Conservation (phyloP, 2,113 vertebrate species). For the Edolisoma coerulescens region DNA sequence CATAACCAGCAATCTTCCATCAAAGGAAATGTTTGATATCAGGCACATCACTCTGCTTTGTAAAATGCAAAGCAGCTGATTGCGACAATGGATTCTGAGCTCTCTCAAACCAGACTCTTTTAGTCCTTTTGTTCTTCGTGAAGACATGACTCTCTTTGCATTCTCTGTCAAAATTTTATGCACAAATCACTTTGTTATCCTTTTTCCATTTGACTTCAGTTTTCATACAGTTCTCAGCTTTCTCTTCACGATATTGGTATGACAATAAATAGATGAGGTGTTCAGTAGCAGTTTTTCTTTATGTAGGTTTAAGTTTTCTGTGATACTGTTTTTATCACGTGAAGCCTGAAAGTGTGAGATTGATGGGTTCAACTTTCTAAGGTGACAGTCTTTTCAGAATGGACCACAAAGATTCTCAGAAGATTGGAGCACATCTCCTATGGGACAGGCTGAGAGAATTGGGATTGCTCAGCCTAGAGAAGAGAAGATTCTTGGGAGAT, state of each 20-base stretch:
- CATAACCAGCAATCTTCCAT: background rate
- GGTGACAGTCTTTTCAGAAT: background rate
- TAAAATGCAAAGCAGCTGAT: background rate
- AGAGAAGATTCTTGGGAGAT: background rate
- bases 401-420: background rate
- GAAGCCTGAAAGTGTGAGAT: background rate
- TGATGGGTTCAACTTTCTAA: background rate
- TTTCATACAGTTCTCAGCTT: background rate
- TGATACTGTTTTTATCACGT: background rate
- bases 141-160: background rate
- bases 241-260: background rate
- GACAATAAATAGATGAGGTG: background rate
- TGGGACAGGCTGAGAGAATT: background rate
- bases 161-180: background rate
- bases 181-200: background rate
- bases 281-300: background rate
- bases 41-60: fast-evolving
- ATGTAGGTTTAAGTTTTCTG: background rate
- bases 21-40: background rate
- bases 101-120: background rate
- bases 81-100: background rate
- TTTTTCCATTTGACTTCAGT: background rate
- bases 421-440: background rate
- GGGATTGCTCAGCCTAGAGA: background rate
- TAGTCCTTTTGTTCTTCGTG: background rate